A percentile compares a stretch with the other conserved stretches of the same genome.
These are phyloP conservation scores for Andrena cerasifolii DNA, from an alignment of 1,140 invertebrate species.

Conservation along the genomic window DNA sequence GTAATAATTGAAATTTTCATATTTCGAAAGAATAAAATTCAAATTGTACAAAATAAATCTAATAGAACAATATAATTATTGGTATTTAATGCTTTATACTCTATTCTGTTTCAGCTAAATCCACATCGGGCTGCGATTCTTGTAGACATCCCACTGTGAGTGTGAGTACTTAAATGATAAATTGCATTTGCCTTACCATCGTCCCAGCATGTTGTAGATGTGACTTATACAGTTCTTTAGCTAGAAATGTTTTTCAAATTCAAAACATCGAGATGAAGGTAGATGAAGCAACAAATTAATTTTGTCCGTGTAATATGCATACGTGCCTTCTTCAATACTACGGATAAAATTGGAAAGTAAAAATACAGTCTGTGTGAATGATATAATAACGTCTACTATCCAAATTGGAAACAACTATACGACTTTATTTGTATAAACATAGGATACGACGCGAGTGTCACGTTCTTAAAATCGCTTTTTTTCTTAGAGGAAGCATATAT, in stretches of 20 bases:
- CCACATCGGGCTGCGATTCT: no score
- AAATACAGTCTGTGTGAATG: no score
- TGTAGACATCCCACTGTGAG: slow-evolving; percentile 26
- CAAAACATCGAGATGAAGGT: no score
- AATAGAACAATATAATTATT: neutral
- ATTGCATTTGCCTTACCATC: neutral
- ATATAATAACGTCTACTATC: no score
- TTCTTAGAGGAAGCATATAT: neutral
- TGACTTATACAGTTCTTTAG: neutral
- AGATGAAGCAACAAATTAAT: no score
- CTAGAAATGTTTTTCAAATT: no score
- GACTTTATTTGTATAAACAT: neutral
- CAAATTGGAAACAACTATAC: neutral
- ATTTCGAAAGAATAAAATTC: no score
- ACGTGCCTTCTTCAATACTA: no score
- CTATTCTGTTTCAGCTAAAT: slow-evolving; percentile 14
- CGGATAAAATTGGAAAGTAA: no score
- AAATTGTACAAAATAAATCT: neutral
- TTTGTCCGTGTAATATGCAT: no score
- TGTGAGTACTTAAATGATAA: slow-evolving; percentile 3
- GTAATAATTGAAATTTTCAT: no score
- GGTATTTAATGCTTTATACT: no score
- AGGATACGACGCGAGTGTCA: neutral
- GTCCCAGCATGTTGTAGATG: neutral
- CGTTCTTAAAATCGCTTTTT: slow-evolving; percentile 11